A percentile compares a stretch with the other conserved stretches of the same genome.
Conservation (phyloP, 2,888 invertebrate species). For the Lysandra bellargus region DNA sequence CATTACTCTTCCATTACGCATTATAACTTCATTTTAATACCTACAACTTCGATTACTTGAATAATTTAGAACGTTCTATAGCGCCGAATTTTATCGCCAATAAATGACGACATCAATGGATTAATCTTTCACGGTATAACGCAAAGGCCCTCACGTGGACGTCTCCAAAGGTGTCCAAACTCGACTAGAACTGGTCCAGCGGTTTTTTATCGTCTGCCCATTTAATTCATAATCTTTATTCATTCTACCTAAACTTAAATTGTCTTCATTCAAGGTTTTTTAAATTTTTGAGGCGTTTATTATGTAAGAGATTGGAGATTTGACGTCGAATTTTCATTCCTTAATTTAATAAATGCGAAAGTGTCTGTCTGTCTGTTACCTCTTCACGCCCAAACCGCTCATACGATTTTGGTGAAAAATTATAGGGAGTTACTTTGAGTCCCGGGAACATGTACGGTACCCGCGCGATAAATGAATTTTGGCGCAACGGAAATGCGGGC, state of each 20-base stretch:
- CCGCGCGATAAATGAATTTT: no score
- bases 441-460: no score
- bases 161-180: conserved; percentile 58
- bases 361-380: no score
- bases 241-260: conserved; percentile 19
- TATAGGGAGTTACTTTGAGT: no score
- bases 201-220: conserved; percentile 5
- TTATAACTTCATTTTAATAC: neutral
- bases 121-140: conserved; percentile 29
- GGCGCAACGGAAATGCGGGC: no score
- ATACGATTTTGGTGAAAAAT: no score
- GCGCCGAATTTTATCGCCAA: conserved; percentile 1
- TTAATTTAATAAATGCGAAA: no score
- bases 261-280: conserved; percentile 8
- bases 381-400: no score
- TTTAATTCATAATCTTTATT: conserved; percentile 38
- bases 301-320: neutral
- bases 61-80: neutral
- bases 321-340: neutral
- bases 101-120: conserved; percentile 25
- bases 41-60: neutral
- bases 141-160: conserved; percentile 34
- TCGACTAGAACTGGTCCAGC: conserved; percentile 58
- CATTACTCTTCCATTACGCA: neutral
- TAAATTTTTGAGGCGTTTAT: neutral